Conservation (phyloP, 1,140 invertebrate species). For the Luehdorfia chinensis region DNA sequence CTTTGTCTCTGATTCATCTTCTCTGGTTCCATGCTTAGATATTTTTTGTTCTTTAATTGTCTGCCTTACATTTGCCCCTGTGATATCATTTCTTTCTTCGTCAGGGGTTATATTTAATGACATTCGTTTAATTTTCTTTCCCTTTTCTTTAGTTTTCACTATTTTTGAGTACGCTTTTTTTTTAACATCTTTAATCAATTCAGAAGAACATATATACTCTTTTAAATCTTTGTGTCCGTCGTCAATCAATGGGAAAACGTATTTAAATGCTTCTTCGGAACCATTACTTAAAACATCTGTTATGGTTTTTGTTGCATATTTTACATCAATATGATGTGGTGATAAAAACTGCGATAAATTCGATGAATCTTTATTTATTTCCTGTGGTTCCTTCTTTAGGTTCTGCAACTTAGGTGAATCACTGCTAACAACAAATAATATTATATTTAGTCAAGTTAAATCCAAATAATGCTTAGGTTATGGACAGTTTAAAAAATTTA, state of each 20-base stretch:
- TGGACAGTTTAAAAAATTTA: too few species aligned
- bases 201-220: constrained; percentile 3
- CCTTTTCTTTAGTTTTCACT: constrained; percentile 20
- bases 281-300: neutral
- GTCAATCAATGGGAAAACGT: neutral
- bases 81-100: neutral
- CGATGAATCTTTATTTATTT: too few species aligned
- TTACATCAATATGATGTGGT: neutral
- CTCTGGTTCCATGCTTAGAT: too few species aligned
- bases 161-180: constrained; percentile 15
- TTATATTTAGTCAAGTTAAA: too few species aligned
- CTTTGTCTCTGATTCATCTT: too few species aligned
- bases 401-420: too few species aligned
- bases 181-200: constrained; percentile 14
- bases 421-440: too few species aligned
- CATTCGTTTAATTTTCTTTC: constrained; percentile 19
- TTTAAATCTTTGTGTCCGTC: neutral
- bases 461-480: too few species aligned
- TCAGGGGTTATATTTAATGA: too few species aligned
- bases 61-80: neutral
- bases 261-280: constrained; percentile 8
- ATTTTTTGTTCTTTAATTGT: neutral
- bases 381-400: too few species aligned
- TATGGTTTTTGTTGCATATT: neutral
- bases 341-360: too few species aligned